Conservation (phyloP, 2,888 invertebrate genomes). For the Heliothis peltigera region DNA sequence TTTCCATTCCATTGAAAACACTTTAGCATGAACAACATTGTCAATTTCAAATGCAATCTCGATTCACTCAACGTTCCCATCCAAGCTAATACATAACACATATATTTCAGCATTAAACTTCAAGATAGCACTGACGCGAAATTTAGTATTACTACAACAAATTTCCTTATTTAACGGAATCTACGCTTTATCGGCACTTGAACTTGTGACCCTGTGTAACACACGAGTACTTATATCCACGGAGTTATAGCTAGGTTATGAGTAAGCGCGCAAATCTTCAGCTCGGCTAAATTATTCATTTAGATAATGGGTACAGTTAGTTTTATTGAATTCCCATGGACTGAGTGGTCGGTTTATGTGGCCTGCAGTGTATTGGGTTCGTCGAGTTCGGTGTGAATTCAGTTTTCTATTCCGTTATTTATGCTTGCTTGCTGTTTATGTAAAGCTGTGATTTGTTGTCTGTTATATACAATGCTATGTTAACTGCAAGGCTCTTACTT, state of each 20-base stretch:
- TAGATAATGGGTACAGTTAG: constrained; percentile 81
- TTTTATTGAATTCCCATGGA: constrained; percentile 76
- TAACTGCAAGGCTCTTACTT: not conserved
- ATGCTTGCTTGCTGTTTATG: not conserved
- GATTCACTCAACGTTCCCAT: constrained; percentile 49
- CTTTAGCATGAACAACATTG: constrained; percentile 38
- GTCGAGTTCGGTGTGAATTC: not conserved
- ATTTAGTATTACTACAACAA: constrained; percentile 59
- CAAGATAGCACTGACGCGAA: constrained; percentile 43
- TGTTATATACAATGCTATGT: not conserved
- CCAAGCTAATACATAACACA: constrained; percentile 34
- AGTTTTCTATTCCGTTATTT: constrained; percentile 1
- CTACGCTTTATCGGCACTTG: constrained; percentile 64
- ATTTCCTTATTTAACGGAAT: constrained; percentile 63
- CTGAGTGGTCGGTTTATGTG: constrained; percentile 32
- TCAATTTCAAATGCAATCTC: constrained; percentile 48
- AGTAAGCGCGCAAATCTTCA: constrained; percentile 77
- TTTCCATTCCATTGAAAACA: constrained; percentile 32
- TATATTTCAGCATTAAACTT: constrained; percentile 45
- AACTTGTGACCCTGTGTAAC: constrained; percentile 71
- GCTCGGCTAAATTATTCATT: constrained; percentile 79
- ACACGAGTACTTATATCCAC: constrained; percentile 62
- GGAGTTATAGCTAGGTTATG: constrained; percentile 77
- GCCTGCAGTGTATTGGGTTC: constrained; percentile 2
- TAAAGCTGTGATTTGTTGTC: not conserved